Evolutionary conservation across 2,797 vertebrate genomes (phyloP).

Genomic region (Rachycentron canadum): DNA sequence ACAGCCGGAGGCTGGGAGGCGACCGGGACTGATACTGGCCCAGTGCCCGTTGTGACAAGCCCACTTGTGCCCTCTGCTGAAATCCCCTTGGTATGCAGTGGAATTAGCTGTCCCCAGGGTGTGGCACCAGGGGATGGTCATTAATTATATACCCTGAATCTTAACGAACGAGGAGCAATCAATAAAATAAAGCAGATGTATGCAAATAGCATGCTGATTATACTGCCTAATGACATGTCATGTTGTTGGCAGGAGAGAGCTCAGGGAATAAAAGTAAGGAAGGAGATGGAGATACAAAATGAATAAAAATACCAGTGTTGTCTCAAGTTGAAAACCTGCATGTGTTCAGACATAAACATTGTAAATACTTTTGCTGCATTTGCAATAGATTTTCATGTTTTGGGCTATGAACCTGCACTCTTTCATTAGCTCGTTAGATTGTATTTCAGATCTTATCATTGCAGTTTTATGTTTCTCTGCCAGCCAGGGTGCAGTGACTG

Average conservation of each 20-base stretch:
- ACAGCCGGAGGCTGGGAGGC: constrained; percentile 84
- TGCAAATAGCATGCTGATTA: constrained; percentile 91
- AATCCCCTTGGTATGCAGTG: constrained; percentile 86
- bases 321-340: constrained; percentile 28
- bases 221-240: constrained; percentile 84
- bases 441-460: constrained; percentile 71
- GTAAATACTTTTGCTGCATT: constrained; percentile 15
- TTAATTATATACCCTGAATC: constrained; percentile 90
- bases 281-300: constrained; percentile 46
- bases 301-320: constrained; percentile 37
- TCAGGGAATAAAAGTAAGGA: constrained; percentile 43
- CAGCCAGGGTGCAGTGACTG: constrained; percentile 52
- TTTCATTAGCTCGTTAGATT: constrained; percentile 71
- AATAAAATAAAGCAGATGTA: constrained; percentile 90
- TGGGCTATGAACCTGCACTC: constrained; percentile 37
- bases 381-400: constrained; percentile 32
- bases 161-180: constrained; percentile 89
- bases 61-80: constrained; percentile 89
- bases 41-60: constrained; percentile 86
- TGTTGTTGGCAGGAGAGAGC: constrained; percentile 73
- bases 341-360: constrained; percentile 7
- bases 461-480: constrained; percentile 67
- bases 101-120: constrained; percentile 88
- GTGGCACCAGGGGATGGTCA: constrained; percentile 83
- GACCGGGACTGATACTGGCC: constrained; percentile 84